Evolutionary conservation across 2,113 vertebrate species (phyloP).

Genomic region (Zosterops borbonicus): DNA sequence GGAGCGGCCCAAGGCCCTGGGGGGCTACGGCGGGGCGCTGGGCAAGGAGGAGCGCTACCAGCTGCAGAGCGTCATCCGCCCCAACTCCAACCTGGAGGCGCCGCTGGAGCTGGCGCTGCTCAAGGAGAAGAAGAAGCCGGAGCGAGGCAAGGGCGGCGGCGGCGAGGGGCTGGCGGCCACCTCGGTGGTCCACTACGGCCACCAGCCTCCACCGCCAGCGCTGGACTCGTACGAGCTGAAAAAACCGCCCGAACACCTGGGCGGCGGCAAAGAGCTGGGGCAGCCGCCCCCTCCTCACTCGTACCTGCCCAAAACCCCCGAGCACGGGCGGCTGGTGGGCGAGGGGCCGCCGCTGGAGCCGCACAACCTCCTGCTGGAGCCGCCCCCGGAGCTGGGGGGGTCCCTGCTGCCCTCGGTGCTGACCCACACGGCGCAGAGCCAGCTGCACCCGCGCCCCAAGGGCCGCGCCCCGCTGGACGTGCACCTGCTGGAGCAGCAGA

Average conservation of each 20-base stretch:
- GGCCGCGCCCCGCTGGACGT: slow-evolving; percentile 79
- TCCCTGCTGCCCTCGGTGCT: slow-evolving; percentile 85
- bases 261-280: slow-evolving; percentile 73
- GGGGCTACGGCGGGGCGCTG: background rate
- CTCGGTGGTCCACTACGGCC: slow-evolving; percentile 89
- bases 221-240: slow-evolving; percentile 81
- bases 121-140: slow-evolving; percentile 80
- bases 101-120: slow-evolving; percentile 85
- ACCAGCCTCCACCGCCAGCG: slow-evolving; percentile 59
- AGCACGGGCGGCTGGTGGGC: slow-evolving; percentile 38
- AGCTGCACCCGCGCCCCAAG: slow-evolving; percentile 34
- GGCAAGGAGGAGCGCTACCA: slow-evolving; percentile 86
- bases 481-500: slow-evolving; percentile 75
- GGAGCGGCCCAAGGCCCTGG: slow-evolving; percentile 43
- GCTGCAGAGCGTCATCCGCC: slow-evolving; percentile 91
- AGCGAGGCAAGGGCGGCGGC: slow-evolving; percentile 51
- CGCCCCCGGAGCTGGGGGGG: slow-evolving; percentile 73
- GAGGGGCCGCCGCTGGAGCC: slow-evolving; percentile 21
- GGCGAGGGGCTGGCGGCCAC: slow-evolving; percentile 50
- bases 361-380: slow-evolving; percentile 73
- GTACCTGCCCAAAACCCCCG: slow-evolving; percentile 74
- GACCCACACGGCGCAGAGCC: slow-evolving; percentile 83
- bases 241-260: slow-evolving; percentile 77
- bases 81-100: slow-evolving; percentile 87
- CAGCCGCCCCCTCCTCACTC: slow-evolving; percentile 38